A percentile compares a stretch with the other conserved stretches of the same genome.
Conservation (phyloP, 2,888 invertebrate genomes). For the Dryocosmus kuriphilus region DNA sequence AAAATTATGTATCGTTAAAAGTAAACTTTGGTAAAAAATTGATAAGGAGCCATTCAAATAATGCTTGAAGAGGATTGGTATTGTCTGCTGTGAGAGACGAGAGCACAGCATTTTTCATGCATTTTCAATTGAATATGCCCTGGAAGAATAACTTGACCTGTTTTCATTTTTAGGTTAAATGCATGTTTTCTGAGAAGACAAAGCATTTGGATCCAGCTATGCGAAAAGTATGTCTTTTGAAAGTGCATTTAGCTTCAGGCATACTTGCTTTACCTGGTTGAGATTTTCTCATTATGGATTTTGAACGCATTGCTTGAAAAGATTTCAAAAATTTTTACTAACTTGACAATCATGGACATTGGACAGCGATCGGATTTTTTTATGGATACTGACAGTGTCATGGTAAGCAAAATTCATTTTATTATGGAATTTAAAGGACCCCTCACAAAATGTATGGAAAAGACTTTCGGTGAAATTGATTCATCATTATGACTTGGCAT, state of each 20-base stretch:
- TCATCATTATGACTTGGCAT: too few species aligned
- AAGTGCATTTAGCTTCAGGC: too few species aligned
- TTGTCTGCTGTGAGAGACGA: too few species aligned
- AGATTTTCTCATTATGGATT: neutral
- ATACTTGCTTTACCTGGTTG: neutral
- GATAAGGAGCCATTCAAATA: neutral
- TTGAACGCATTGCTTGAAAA: neutral
- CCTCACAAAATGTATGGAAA: too few species aligned
- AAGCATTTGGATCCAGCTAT: neutral
- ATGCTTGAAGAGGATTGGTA: neutral
- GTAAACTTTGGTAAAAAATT: neutral
- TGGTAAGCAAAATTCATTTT: too few species aligned
- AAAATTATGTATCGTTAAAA: neutral
- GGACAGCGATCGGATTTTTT: too few species aligned
- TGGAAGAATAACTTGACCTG: neutral
- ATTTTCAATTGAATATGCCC: neutral
- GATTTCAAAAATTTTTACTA: neutral
- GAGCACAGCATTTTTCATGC: neutral
- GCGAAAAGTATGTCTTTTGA: neutral
- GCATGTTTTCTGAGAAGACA: neutral
- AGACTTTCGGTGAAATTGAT: too few species aligned
- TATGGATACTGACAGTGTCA: too few species aligned
- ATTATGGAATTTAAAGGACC: too few species aligned
- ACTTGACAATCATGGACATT: neutral
- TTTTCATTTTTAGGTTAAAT: slow-evolving; percentile 11